phyloP scores from a whole-genome alignment of 2,888 invertebrate species.

The Cheilosia grossa region DNA sequence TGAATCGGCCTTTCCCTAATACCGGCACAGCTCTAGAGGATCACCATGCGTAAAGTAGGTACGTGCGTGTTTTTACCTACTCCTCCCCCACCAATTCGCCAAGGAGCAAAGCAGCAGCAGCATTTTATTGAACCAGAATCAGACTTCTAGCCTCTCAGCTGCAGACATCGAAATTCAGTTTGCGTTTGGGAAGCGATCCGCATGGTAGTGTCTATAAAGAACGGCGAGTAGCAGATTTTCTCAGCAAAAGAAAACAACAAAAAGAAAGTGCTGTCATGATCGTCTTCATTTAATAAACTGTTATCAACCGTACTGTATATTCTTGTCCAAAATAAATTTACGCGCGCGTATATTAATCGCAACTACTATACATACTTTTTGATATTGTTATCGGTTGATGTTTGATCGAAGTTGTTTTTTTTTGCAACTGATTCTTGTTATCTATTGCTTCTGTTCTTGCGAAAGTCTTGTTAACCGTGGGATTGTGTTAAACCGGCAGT shows the following conservation, averaged over 20 bases:
- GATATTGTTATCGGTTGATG: conserved; percentile 40
- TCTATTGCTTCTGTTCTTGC: conserved; percentile 13
- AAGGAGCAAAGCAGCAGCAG: conserved; percentile 54
- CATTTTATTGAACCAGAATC: conserved; percentile 47
- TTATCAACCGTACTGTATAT: conserved; percentile 55
- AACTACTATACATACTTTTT: conserved; percentile 8
- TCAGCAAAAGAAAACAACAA: conserved; percentile 11
- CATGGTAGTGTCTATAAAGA: conserved; percentile 43
- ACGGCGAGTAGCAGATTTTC: not conserved
- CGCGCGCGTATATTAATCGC: conserved; percentile 41
- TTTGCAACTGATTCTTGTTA: conserved; percentile 32
- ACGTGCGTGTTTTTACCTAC: conserved; percentile 43
- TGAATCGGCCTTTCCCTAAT: conserved; percentile 30
- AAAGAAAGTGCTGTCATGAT: conserved; percentile 41
- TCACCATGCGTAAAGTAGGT: conserved; percentile 47
- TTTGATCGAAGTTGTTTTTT: conserved; percentile 39
- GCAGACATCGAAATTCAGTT: conserved; percentile 62
- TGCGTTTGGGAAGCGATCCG: conserved; percentile 58
- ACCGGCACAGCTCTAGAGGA: conserved; percentile 55
- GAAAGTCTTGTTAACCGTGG: conserved; percentile 8
- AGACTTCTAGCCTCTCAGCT: conserved; percentile 64
- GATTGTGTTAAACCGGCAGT: conserved; percentile 15
- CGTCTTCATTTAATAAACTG: conserved; percentile 63
- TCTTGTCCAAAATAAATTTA: conserved; percentile 46
- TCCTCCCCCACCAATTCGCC: conserved; percentile 52